Conservation (phyloP, 2,888 invertebrate genomes). For the Rotaria magnacalcarata region DNA sequence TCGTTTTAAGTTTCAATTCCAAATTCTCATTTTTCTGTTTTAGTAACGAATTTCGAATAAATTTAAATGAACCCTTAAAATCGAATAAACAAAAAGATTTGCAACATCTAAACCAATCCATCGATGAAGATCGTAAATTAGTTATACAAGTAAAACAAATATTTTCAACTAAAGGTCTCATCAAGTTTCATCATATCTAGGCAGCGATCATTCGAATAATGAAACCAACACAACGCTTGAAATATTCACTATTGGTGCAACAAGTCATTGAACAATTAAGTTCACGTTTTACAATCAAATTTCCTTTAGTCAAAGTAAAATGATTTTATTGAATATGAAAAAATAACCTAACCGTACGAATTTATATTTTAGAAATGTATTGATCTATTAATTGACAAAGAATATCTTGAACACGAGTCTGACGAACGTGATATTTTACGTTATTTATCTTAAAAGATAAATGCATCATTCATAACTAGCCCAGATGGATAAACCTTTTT, state of each 20-base stretch:
- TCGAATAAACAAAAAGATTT: conserved; percentile 92
- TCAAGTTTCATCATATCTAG: conserved; percentile 50
- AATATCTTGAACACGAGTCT: conserved; percentile 40
- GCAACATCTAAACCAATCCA: conserved; percentile 93
- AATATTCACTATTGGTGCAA: conserved; percentile 82
- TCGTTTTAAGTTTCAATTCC: not conserved
- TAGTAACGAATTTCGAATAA: conserved; percentile 92
- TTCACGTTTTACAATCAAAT: conserved; percentile 89
- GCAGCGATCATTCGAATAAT: conserved; percentile 69
- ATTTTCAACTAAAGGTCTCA: not conserved
- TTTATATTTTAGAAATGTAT: conserved; percentile 40
- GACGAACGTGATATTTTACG: conserved; percentile 37
- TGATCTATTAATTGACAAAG: conserved; percentile 44
- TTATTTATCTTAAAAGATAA: conserved; percentile 40
- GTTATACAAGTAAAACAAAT: conserved; percentile 71
- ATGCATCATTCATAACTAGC: too few species aligned
- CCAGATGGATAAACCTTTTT: too few species aligned
- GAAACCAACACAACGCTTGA: conserved; percentile 92
- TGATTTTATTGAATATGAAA: not conserved
- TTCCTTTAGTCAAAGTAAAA: conserved; percentile 85
- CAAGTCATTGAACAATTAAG: conserved; percentile 93
- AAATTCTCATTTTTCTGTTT: conserved; percentile 49
- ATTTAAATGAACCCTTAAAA: conserved; percentile 95
- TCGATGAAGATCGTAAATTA: conserved; percentile 95
- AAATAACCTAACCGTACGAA: not conserved